These are phyloP conservation scores for Brachionus angularis DNA, from an alignment of 1,140 invertebrate species.

Conservation along the genomic window DNA sequence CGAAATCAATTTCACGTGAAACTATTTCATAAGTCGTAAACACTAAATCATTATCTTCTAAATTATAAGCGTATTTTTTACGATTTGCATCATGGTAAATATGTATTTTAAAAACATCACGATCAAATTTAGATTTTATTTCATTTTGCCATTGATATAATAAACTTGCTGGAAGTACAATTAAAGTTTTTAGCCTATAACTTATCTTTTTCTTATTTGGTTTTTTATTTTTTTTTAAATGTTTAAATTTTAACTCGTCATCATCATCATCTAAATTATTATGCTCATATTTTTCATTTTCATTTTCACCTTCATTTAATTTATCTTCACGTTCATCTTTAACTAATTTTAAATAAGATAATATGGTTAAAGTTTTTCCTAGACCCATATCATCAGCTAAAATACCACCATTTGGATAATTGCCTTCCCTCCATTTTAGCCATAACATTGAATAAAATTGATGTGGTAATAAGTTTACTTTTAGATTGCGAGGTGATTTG, in stretches of 20 bases:
- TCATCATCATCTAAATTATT: constrained; percentile 45
- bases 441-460: constrained; percentile 80
- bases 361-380: constrained; percentile 98
- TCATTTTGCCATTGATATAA: constrained; percentile 79
- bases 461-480: constrained; percentile 71
- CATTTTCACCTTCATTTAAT: neutral
- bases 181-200: constrained; percentile 63
- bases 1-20: constrained; percentile 74
- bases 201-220: neutral
- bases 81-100: constrained; percentile 77
- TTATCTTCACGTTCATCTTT: constrained; percentile 75
- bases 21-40: constrained; percentile 99
- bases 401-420: constrained; percentile 81
- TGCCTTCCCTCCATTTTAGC: constrained; percentile 79
- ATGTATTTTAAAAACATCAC: constrained; percentile 64
- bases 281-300: constrained; percentile 80
- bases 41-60: constrained; percentile 72
- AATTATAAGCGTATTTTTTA: constrained; percentile 61
- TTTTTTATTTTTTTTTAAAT: constrained; percentile 5
- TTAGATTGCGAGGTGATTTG: constrained; percentile 44
- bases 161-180: constrained; percentile 76
- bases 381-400: constrained; percentile 98
- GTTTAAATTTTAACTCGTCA: constrained; percentile 47
- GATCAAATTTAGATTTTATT: constrained; percentile 65
- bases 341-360: constrained; percentile 93